These are phyloP conservation scores for Mythimna loreyi DNA, from an alignment of 2,888 invertebrate genomes.

Conservation along the genomic window DNA sequence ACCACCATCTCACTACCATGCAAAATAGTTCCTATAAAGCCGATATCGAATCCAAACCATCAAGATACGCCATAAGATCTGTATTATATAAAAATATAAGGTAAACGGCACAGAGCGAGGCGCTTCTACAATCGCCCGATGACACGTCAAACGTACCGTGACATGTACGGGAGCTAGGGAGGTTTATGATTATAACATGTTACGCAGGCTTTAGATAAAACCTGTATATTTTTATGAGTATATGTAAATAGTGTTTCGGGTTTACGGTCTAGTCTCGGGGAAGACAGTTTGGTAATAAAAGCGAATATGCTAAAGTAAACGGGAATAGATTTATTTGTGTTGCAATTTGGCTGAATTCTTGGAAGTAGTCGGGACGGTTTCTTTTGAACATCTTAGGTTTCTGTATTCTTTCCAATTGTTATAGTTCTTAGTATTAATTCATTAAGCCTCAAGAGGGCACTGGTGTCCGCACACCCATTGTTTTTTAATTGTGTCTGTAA, in stretches of 20 bases:
- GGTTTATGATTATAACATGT: slow-evolving; percentile 16
- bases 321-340: no score
- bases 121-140: slow-evolving; percentile 53
- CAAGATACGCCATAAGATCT: slow-evolving; percentile 51
- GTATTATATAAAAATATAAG: slow-evolving; percentile 60
- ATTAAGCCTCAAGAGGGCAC: no score
- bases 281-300: neutral
- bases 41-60: slow-evolving; percentile 35
- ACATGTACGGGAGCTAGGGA: slow-evolving; percentile 44
- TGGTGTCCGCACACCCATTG: no score
- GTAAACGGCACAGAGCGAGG: slow-evolving; percentile 44
- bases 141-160: slow-evolving; percentile 56
- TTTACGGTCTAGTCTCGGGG: no score
- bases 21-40: slow-evolving; percentile 28
- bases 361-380: no score
- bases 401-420: no score
- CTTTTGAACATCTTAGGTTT: no score
- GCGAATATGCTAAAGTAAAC: neutral
- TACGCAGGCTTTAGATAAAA: slow-evolving; percentile 4
- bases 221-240: neutral
- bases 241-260: neutral
- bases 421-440: no score
- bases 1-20: neutral
- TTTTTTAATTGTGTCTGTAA: no score
- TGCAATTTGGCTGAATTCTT: no score